These are phyloP conservation scores for Synergus japonicus DNA, from an alignment of 2,888 invertebrate genomes.

Conservation along the genomic window DNA sequence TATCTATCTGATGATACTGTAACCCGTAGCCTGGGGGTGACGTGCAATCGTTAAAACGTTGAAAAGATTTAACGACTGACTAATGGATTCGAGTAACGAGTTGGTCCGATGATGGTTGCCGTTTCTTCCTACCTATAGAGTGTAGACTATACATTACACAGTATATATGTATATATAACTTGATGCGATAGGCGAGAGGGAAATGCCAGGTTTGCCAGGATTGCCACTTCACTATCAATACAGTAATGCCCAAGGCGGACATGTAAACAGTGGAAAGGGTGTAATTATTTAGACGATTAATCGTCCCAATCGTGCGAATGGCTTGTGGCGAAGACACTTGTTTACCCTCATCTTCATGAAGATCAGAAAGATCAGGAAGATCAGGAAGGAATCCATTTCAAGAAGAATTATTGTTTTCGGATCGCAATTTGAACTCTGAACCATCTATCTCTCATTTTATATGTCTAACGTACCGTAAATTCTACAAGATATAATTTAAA, in stretches of 20 bases:
- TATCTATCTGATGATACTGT: constrained; percentile 1
- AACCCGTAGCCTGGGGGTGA: constrained; percentile 32
- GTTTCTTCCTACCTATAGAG: not conserved
- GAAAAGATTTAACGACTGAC: constrained; percentile 49
- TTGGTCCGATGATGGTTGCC: constrained; percentile 36
- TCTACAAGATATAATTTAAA: not conserved
- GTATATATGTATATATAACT: too few species aligned
- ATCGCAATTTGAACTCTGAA: not conserved
- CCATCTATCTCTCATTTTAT: not conserved
- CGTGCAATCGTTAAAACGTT: constrained; percentile 39
- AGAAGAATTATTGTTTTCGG: not conserved
- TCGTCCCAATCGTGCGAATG: not conserved
- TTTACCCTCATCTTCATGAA: not conserved
- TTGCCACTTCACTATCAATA: not conserved
- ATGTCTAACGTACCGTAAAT: not conserved
- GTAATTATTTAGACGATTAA: constrained; percentile 8
- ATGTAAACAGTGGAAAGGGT: not conserved
- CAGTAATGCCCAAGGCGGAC: not conserved
- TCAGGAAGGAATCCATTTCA: constrained; percentile 3
- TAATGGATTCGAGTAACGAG: constrained; percentile 47
- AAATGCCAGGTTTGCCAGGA: not conserved
- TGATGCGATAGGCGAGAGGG: too few species aligned
- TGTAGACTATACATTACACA: not conserved
- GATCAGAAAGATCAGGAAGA: constrained; percentile 3
- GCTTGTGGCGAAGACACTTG: not conserved